Evolutionary conservation across 2,888 invertebrate species (phyloP).

Genomic region (Mycogona germanica): DNA sequence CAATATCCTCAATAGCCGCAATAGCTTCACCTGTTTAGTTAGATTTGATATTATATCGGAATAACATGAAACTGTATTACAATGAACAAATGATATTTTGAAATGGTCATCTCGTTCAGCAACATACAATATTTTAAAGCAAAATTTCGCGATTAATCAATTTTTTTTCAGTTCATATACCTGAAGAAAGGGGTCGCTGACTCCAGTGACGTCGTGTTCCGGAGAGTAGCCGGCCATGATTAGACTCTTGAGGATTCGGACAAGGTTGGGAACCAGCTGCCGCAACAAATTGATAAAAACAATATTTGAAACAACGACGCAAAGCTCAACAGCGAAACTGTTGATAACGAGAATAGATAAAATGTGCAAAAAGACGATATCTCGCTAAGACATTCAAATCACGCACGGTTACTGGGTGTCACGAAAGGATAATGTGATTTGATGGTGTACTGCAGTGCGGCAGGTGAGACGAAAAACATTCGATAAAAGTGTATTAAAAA

Average conservation of each 20-base stretch:
- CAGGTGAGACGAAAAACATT: too few relatives aligned
- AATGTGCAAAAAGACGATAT: too few relatives aligned
- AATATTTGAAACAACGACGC: not conserved
- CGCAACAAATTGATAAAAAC: too few relatives aligned
- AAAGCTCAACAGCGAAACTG: not conserved
- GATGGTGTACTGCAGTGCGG: too few relatives aligned
- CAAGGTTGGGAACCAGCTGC: slow-evolving; percentile 96
- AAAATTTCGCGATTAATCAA: not conserved
- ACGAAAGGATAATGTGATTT: too few relatives aligned
- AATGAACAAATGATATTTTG: slow-evolving; percentile 3
- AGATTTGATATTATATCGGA: too few relatives aligned
- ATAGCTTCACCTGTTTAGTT: slow-evolving; percentile 81
- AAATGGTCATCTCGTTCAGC: not conserved
- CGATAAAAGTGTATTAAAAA: too few relatives aligned
- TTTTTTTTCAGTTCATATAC: slow-evolving; percentile 43
- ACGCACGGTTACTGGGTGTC: too few relatives aligned
- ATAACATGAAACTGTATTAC: not conserved
- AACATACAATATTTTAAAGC: too few relatives aligned
- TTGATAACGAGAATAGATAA: too few relatives aligned
- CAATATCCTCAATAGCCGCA: slow-evolving; percentile 83
- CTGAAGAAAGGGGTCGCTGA: slow-evolving; percentile 98
- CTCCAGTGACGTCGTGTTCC: slow-evolving; percentile 98
- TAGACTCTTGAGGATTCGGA: slow-evolving; percentile 94
- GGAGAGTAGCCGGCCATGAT: slow-evolving; percentile 98
- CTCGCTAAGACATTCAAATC: too few relatives aligned